Evolutionary conservation across 2,888 invertebrate genomes (phyloP), one percentile per base, ranked within the genome.

Genomic region (Monopis laevigella): DNA sequence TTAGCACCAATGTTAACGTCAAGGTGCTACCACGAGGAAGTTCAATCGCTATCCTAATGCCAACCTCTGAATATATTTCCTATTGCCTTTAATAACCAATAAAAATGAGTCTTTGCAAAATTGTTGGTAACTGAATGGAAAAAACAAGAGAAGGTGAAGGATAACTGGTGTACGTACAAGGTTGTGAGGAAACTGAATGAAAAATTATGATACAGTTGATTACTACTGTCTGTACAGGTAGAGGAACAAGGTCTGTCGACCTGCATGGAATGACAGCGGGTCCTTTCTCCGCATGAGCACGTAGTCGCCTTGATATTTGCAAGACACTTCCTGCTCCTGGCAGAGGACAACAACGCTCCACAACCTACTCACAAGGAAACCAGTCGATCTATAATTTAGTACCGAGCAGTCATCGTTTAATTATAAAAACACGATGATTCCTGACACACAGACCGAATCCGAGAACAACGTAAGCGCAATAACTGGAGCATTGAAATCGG

Each of bases 261-360:
- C 24, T 24, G 24, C 10, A 6, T 24, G 24, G 6, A 24, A 10
- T 24, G 24, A 7, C 24, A 7, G 24, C 24, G 10, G 34, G 12
- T 44, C 56, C 56, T 61, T 65, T 65, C 59, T 58, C 56, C 58
- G 54, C 58, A 58, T 48, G 50, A 53, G 44, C 41, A 40, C n/a
- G 42, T 43, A 45, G 51, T 72, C 54, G 16, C 77, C 78, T 78
- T 78, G 77, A 73, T 74, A 78, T 77, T 77, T 71, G 65, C 55
- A 54, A 51, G 54, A 63, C 53, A 65, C 71, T 77, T 78, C 77
- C 77, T 78, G 72, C 58, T 66, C 51, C 51, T 47, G 50, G 45
- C 55, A 58, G 58, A 70, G 71, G 67, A 66, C 73, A 53, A 52
- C 64, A 46, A 45, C 58, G 49, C 16, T 16, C 36, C 11, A 32